Evolutionary conservation across 2,888 invertebrate species (phyloP), one percentile per base, ranked within the genome.

Genomic region (Eupithecia vulgata): DNA sequence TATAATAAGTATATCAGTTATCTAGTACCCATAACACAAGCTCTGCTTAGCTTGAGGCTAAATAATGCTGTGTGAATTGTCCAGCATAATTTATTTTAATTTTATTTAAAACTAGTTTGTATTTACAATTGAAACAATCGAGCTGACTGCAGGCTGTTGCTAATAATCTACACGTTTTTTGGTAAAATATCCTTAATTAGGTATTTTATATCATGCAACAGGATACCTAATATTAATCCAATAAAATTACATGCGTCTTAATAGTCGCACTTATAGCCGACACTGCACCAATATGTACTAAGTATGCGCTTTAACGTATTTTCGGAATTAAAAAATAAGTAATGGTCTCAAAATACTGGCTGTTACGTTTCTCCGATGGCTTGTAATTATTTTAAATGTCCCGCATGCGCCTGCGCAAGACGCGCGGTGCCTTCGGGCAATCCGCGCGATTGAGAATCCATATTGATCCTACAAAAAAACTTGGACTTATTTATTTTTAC

Each of bases 321-420:
- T 93, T 93, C 92, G 87, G 88, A 90, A 93, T 93, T 92, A 92
- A 91, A 93, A 93, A 92, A 91, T 94, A 93, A 94, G 93, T 94
- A 92, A 94, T 94, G 94, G 90, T 91, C 92, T 91, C 90, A 94
- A 94, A 94, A 93, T 89, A 93, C 94, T 90, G 91, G 92, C 92
- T 94, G 92, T 92, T 93, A 91, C 90, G 88, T 90, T 91, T 91
- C 90, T 90, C 87, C 86, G 90, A 91, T 91, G 93, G 94, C 94
- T 95, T 94, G 94, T 95, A 95, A 95, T 95, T 95, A 95, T 95
- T 94, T 94, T 94, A 94, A 95, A 94, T 94, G 94, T 94, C 93
- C 94, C 94, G 94, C 93, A 84, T 57, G 87, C 85, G 88, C 85
- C 81, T 67, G 85, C 81, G 80, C 82, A 77, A 71, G 57, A 25